Base-by-base conservation (phyloP, 2,797 vertebrate species). In the Sebastes wilsoni region DNA sequence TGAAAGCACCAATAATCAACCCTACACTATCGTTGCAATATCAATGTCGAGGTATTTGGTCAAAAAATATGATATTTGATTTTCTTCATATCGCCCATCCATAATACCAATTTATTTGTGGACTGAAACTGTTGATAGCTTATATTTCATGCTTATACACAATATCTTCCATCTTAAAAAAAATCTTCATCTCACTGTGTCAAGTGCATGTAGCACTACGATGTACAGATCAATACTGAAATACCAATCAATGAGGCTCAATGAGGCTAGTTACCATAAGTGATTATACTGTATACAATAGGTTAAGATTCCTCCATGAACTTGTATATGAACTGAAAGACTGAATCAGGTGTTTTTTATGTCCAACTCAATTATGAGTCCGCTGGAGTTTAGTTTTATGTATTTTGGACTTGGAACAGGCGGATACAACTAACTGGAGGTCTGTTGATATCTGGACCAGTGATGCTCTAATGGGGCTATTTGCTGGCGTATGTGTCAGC, bases 401-500 rank as follows among this genome's bases (percentile, higher is more conserved):
- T 80, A 58, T 79, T 86, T 77, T 89, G 81, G 81, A 88, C 65
- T 56, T 61, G 46, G 72, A 79, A 52, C 77, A 81, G 77, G 72
- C 83, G 75, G 60, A 81, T 46, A 34, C 55, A 80, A 70, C 34
- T 28, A 71, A 77, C 30, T 67, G 2, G n/a, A 75, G 38, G 66
- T 76, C 36, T 67, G 77, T 68, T 56, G 62, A 77, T 73, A 82
- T 83, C 68, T 77, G 83, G 73, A 80, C 69, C 76, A 85, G 64
- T 61, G 84, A 81, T 82, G 79, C 72, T 84, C 67, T 75, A 67
- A 46, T 67, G 60, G 79, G 84, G 56, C 52, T 84, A 76, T 88
- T 87, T 90, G 65, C 74, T 87, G 84, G 86, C 66, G 2, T 84
- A 85, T 89, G 80, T 90, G 75, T 88, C 83, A 72, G 77, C 77